Base-by-base conservation (phyloP, 2,888 invertebrate species). In the Epirrhoe tristata region DNA sequence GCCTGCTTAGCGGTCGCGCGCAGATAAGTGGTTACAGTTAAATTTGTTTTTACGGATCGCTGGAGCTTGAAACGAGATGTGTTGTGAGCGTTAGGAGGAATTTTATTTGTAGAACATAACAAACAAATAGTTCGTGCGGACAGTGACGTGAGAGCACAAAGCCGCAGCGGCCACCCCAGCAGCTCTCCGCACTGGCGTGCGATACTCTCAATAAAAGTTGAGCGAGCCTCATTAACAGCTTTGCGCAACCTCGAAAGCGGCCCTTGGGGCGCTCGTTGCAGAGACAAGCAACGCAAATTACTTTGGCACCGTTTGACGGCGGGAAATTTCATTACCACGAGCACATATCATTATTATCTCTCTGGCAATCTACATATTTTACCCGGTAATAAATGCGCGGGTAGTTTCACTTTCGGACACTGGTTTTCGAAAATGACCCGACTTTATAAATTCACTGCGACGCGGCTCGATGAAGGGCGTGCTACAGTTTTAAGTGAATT, bases 311-410 rank as follows among this genome's bases (percentile, higher is more conserved):
- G 88, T 93, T 93, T 93, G 93, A 93, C 92, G 89, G 89, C 92
- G 91, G 92, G 92, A 93, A 93, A 93, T 93, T 93, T 93, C 93
- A 93, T 93, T 93, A 93, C 93, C 92, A 93, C 90, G 86, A 91
- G 93, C 93, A 93, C 93, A 93, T 93, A 93, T 93, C 93, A 93
- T 93, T 93, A 93, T 93, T 93, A 93, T 93, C 93, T 93, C 82
- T 83, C 84, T 84, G 82, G 87, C 93, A 93, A 93, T 93, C 93
- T 93, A 93, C 93, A 93, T 93, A 93, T 93, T 93, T 93, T 93
- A 91, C 90, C 86, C 85, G 81, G 91, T 90, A 92, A 93, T 93
- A 93, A 93, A 92, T 91, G 91, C 87, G 84, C 88, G 86, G 86
- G 90, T 88, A 90, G 93, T 93, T 93, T 93, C 93, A 93, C 93